A percentile compares a stretch with the other conserved stretches of the same genome.
Evolutionary conservation across 2,797 vertebrate genomes (phyloP).

Genomic region (Lepus oiostolus): DNA sequence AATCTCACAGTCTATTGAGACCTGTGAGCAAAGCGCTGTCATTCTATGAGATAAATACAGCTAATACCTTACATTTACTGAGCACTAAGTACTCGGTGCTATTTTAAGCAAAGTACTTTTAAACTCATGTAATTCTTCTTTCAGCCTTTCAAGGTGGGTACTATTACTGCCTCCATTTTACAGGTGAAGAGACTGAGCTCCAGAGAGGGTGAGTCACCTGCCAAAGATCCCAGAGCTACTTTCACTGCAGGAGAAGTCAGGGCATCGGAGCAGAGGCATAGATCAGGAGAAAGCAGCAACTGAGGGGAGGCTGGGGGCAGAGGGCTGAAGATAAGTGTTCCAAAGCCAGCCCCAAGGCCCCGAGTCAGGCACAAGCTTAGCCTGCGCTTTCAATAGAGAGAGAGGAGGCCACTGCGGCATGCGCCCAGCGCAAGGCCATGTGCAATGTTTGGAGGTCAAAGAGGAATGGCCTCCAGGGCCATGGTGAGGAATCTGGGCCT

Average conservation of each 20-base stretch:
- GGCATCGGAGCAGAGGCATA: neutral
- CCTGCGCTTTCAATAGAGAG: neutral
- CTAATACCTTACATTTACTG: neutral
- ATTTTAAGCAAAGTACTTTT: slow-evolving; percentile 35
- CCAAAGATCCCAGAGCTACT: neutral
- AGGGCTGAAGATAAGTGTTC: neutral
- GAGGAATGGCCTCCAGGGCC: no score
- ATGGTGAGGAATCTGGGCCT: neutral
- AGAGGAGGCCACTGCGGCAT: neutral
- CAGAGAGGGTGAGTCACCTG: neutral
- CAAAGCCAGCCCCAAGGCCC: neutral
- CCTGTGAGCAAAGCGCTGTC: neutral
- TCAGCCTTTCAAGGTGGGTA: neutral
- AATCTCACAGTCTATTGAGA: neutral
- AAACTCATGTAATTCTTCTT: neutral
- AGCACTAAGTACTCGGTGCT: neutral
- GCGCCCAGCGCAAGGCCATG: neutral
- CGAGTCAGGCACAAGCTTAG: neutral
- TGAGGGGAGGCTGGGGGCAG: neutral
- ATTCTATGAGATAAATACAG: neutral
- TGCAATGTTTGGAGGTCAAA: neutral
- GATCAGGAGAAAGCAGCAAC: neutral
- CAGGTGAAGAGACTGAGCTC: neutral
- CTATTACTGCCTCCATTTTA: neutral
- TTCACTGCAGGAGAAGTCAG: neutral